Base-by-base conservation (phyloP, 2,797 vertebrate genomes). In the Hipposideros larvatus region DNA sequence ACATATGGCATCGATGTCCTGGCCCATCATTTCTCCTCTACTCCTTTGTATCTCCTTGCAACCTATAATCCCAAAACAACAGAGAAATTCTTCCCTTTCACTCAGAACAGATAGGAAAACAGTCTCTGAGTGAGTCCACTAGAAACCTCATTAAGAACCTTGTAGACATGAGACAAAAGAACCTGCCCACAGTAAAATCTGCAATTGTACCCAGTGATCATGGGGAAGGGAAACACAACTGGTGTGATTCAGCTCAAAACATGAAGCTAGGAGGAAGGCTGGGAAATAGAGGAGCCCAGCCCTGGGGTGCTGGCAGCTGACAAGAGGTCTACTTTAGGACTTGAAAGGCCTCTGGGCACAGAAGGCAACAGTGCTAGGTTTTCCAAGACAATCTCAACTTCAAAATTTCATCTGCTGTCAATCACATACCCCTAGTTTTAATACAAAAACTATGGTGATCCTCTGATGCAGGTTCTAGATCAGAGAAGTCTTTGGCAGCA, bases 131-230 rank as follows among this genome's bases (percentile, higher is more conserved):
- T 74, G 63, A 83, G 48, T 86, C 28, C 34, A 26, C 19, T 83
- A 77, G 88, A 95, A 95, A 71, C 31, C 19, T 66, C 46, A 59
- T 37, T 85, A 91, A 92, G 90, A 92, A 31, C 41, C 34, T 51
- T 57, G 61, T 61, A 87, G 31, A 90, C 68, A 37, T 63, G 18
- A 4, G 46, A 80, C 82, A 93, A 91, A 92, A 84, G 92, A 91
- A 66, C 82, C 89, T 77, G 77, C 66, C n/a, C 13, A 59, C 28
- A 83, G 46, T 82, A 90, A 91, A 83, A 91, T 89, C 84, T 85
- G 84, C 8, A 28, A 77, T 65, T 78, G 87, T 71, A 19, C 41
- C 80, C 15, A 48, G 87, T 37, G 63, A 61, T 77, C 79, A 66
- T 2, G 28, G 83, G 78, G 46, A 85, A 65, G 14, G 55, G 61